Evolutionary conservation across 2,113 vertebrate species (phyloP).

Genomic region (Corynorhinus townsendii): DNA sequence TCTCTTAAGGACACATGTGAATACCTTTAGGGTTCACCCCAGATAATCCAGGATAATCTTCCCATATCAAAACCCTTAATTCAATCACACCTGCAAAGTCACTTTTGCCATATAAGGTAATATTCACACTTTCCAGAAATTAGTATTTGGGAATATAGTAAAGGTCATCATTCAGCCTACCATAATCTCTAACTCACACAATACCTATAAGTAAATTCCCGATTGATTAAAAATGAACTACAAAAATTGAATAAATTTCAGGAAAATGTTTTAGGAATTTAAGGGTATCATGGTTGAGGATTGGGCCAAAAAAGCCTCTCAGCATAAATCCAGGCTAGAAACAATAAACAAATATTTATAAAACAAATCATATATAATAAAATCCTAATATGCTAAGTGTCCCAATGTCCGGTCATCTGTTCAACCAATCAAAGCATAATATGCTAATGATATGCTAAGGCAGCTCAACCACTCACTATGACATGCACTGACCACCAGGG

Average conservation of each 20-base stretch:
- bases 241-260: neutral
- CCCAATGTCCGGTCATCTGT: too few relatives aligned
- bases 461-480: too few relatives aligned
- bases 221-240: conserved; percentile 2
- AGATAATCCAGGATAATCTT: neutral
- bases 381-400: too few relatives aligned
- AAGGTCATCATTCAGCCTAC: neutral
- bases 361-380: neutral
- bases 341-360: neutral
- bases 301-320: neutral
- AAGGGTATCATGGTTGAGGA: neutral
- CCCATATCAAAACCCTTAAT: neutral
- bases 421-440: too few relatives aligned
- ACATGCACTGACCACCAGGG: too few relatives aligned
- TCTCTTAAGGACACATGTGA: neutral
- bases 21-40: neutral
- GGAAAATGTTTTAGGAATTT: neutral
- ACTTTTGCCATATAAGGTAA: neutral
- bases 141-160: neutral
- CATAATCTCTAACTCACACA: neutral
- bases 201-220: neutral
- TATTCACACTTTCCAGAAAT: neutral
- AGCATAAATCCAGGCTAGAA: neutral
- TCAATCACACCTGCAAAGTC: neutral
- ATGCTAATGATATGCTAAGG: too few relatives aligned